phyloP scores from a whole-genome alignment of 1,140 invertebrate species.

The Dolichoris vasculosae region DNA sequence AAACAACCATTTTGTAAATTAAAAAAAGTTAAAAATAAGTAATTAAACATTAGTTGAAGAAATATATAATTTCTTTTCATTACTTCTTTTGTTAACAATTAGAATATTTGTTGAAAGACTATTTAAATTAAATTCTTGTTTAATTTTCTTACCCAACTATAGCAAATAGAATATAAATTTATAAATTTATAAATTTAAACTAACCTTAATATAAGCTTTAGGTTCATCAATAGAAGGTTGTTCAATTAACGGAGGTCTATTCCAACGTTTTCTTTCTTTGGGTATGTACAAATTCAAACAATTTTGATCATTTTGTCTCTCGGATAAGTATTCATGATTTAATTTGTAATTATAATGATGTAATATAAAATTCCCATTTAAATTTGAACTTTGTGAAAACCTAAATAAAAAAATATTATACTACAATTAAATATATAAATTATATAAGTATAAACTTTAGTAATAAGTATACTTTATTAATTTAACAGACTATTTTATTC shows the following conservation, averaged over 20 bases:
- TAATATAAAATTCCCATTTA: constrained; percentile 69
- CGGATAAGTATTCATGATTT: constrained; percentile 55
- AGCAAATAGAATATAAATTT: neutral
- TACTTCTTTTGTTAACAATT: no score
- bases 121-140: no score
- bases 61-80: no score
- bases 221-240: constrained; percentile 60
- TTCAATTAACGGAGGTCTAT: constrained; percentile 67
- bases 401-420: constrained; percentile 36
- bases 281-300: constrained; percentile 59
- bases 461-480: no score
- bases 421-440: neutral
- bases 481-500: neutral
- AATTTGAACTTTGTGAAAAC: constrained; percentile 66
- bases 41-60: no score
- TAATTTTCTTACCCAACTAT: no score
- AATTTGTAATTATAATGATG: constrained; percentile 62
- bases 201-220: constrained; percentile 53
- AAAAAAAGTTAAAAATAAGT: no score
- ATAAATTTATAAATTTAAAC: constrained; percentile 11
- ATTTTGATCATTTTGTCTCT: constrained; percentile 57
- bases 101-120: no score
- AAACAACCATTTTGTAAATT: no score
- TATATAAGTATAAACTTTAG: neutral
- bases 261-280: constrained; percentile 67